These are phyloP conservation scores for Turdus rufiventris DNA, from an alignment of 2,113 vertebrate species.

Conservation along the genomic window DNA sequence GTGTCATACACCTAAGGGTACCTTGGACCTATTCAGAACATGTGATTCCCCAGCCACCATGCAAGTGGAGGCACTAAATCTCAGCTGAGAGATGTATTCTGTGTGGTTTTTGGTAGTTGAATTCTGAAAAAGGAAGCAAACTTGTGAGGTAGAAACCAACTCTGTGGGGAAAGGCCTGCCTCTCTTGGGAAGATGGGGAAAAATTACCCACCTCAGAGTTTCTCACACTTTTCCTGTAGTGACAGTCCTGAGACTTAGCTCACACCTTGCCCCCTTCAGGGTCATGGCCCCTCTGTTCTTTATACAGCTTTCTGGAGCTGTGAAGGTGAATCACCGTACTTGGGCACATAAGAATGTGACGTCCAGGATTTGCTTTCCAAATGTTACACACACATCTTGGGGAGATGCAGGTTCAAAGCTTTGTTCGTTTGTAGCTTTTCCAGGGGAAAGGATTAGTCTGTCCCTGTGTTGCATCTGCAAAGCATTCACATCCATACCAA, in stretches of 20 bases:
- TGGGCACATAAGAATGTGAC: accelerated
- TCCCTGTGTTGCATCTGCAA: neutral
- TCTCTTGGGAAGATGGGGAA: neutral
- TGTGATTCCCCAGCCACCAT: neutral
- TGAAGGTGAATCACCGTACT: neutral
- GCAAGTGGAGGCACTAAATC: neutral
- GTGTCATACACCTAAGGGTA: too few species aligned
- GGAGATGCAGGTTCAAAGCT: neutral
- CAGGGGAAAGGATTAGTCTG: neutral
- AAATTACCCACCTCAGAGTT: neutral
- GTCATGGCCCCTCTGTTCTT: too few species aligned
- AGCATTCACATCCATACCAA: accelerated
- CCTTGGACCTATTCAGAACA: accelerated
- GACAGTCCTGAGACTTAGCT: neutral
- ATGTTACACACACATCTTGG: accelerated
- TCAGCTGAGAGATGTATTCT: neutral
- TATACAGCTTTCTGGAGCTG: neutral
- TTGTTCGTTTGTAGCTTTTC: neutral
- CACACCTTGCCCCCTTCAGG: neutral
- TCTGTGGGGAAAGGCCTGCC: neutral
- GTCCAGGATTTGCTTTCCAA: neutral
- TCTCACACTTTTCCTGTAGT: neutral
- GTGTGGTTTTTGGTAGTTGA: neutral
- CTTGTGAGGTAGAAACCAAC: accelerated
- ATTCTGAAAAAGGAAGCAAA: neutral